Conservation (phyloP, 2,797 vertebrate genomes). For the Anguilla megastoma region DNA sequence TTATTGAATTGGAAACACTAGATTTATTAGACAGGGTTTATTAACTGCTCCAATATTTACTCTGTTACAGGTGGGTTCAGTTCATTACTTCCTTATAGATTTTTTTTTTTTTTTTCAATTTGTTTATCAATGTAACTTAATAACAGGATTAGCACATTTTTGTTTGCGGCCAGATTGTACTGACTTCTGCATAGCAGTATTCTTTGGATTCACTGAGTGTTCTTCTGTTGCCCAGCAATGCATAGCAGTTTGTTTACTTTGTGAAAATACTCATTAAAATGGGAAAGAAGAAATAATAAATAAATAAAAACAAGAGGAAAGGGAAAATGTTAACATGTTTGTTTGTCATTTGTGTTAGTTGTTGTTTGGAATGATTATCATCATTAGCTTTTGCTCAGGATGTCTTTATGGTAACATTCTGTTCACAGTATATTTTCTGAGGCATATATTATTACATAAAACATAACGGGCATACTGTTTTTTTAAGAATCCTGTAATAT, state of each 20-base stretch:
- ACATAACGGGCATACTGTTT: background rate
- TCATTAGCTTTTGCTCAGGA: slow-evolving; percentile 2
- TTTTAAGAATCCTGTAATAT: background rate
- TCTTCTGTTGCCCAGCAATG: slow-evolving; percentile 62
- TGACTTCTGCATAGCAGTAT: slow-evolving; percentile 54
- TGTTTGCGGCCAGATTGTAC: background rate
- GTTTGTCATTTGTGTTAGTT: background rate
- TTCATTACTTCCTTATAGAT: slow-evolving; percentile 75
- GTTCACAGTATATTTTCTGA: background rate
- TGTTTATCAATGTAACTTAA: slow-evolving; percentile 69
- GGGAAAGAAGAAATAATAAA: background rate
- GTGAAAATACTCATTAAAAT: slow-evolving; percentile 13
- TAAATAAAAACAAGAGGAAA: background rate
- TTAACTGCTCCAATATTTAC: slow-evolving; percentile 69
- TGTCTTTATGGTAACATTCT: background rate
- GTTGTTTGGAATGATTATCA: slow-evolving; percentile 4
- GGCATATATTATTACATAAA: background rate
- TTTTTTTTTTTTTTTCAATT: slow-evolving; percentile 63
- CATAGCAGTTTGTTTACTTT: slow-evolving; percentile 35
- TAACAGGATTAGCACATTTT: slow-evolving; percentile 58
- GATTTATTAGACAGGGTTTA: background rate
- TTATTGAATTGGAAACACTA: slow-evolving; percentile 58
- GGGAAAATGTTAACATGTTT: background rate
- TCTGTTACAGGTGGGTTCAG: slow-evolving; percentile 53
- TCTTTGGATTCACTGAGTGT: slow-evolving; percentile 52